phyloP scores from a whole-genome alignment of 2,888 invertebrate species.

The Cataglyphis rosenhaueri region DNA sequence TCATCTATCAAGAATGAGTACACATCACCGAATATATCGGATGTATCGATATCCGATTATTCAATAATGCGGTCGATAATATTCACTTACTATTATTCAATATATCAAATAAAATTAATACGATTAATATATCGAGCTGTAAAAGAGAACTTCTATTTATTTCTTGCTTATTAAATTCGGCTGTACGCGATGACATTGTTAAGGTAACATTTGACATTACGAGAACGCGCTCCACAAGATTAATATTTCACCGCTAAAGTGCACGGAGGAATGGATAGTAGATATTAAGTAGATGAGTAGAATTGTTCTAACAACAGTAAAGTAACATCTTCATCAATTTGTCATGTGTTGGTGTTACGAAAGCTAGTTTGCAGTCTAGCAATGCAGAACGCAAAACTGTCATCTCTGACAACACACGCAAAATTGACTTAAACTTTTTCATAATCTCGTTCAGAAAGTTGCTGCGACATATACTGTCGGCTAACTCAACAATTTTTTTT shows the following conservation, averaged over 20 bases:
- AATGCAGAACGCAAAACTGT: constrained; percentile 30
- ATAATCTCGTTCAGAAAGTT: constrained; percentile 22
- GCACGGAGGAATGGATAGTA: not conserved
- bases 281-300: constrained; percentile 5
- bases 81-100: constrained; percentile 16
- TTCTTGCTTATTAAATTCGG: not conserved
- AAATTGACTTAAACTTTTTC: constrained; percentile 56
- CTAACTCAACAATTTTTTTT: constrained; percentile 36
- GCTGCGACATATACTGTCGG: not conserved
- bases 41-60: constrained; percentile 39
- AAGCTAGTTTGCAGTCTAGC: constrained; percentile 50
- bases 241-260: constrained; percentile 1
- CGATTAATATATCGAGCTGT: not conserved
- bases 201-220: not conserved
- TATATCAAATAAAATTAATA: not conserved
- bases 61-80: constrained; percentile 5
- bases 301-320: constrained; percentile 28
- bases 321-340: constrained; percentile 63
- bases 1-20: constrained; percentile 45
- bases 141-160: not conserved
- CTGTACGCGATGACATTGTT: not conserved
- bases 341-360: constrained; percentile 36
- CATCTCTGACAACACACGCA: constrained; percentile 54
- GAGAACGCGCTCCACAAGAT: not conserved
- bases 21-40: not conserved